A percentile compares a stretch with the other conserved stretches of the same genome.
phyloP scores from a whole-genome alignment of 2,888 invertebrate species.

The Noctua fimbriata region DNA sequence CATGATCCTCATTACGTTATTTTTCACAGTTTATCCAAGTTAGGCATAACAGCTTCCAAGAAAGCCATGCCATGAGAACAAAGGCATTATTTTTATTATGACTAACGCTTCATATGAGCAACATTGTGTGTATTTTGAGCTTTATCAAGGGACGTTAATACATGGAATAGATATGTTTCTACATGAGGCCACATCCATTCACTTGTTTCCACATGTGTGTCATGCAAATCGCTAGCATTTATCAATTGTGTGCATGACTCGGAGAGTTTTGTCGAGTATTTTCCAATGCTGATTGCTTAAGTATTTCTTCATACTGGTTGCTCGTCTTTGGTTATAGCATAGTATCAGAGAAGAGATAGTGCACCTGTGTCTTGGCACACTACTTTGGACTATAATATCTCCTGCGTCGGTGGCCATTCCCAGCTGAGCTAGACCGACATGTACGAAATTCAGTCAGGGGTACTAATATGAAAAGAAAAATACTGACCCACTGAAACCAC shows the following conservation, averaged over 20 bases:
- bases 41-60: background rate
- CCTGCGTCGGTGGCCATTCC: background rate
- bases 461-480: background rate
- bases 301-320: background rate
- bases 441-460: background rate
- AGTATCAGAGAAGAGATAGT: background rate
- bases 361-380: background rate
- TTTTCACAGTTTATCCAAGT: background rate
- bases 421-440: background rate
- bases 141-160: constrained; percentile 9
- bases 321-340: background rate
- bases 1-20: background rate
- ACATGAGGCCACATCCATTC: background rate
- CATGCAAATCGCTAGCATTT: background rate
- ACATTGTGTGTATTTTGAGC: constrained; percentile 18
- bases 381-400: background rate
- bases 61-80: constrained; percentile 27
- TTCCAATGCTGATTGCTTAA: background rate
- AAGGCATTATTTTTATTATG: constrained; percentile 24
- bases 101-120: constrained; percentile 9
- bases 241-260: background rate
- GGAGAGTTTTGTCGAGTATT: background rate
- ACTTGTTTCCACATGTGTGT: constrained; percentile 3
- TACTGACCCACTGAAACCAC: too few species aligned
- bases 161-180: constrained; percentile 4